phyloP scores from a whole-genome alignment of 2,113 vertebrate genomes.

The Pica pica region DNA sequence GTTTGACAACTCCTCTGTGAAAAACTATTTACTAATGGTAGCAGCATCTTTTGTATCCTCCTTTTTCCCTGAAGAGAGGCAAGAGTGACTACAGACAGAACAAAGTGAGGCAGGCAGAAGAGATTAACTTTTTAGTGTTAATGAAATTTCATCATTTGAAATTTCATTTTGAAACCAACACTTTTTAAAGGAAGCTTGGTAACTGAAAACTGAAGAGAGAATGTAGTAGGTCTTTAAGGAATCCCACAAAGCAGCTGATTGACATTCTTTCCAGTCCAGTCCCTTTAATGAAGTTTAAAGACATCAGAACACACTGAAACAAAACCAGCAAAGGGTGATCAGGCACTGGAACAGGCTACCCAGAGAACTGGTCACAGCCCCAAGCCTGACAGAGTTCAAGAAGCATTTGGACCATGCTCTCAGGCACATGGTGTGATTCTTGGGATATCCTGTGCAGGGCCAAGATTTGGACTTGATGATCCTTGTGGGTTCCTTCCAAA shows the following conservation, averaged over 20 bases:
- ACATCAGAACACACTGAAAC: not conserved
- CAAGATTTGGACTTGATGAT: not conserved
- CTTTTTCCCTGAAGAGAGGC: not conserved
- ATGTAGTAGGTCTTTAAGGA: not conserved
- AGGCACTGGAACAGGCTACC: not conserved
- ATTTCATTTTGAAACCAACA: not conserved
- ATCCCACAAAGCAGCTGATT: not conserved
- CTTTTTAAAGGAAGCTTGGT: not conserved
- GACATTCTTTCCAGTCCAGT: not conserved
- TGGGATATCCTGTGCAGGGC: not conserved
- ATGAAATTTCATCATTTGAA: not conserved
- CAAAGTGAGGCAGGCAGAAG: not conserved
- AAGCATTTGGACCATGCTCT: not conserved
- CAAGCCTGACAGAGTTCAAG: not conserved
- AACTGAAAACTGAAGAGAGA: not conserved
- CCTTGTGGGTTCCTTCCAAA: not conserved
- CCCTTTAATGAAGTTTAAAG: not conserved
- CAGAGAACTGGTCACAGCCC: not conserved
- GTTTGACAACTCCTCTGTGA: not conserved
- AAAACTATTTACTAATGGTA: not conserved
- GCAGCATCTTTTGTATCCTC: not conserved
- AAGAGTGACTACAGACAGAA: not conserved
- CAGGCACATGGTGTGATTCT: not conserved
- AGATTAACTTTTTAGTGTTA: not conserved
- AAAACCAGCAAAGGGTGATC: not conserved